These are phyloP conservation scores for Isurus oxyrinchus DNA, from an alignment of 2,113 vertebrate species.

Conservation along the genomic window DNA sequence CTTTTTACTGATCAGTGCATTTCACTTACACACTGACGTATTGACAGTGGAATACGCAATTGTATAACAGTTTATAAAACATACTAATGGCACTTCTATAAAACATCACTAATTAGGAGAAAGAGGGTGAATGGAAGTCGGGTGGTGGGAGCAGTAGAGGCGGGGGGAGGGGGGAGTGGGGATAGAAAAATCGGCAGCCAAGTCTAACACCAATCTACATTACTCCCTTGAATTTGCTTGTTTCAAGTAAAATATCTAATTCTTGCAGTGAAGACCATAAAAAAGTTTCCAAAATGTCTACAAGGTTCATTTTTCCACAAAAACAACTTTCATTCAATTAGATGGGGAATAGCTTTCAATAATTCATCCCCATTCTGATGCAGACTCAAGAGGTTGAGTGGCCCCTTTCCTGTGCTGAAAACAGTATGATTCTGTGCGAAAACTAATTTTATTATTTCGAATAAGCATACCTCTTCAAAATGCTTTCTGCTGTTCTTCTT, in stretches of 20 bases:
- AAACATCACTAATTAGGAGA: neutral
- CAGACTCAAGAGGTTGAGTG: neutral
- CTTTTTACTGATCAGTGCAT: neutral
- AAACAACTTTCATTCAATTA: neutral
- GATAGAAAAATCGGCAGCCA: neutral
- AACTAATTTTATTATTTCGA: neutral
- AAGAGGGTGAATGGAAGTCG: neutral
- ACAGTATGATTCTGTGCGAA: neutral
- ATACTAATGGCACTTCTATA: neutral
- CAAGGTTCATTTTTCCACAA: neutral
- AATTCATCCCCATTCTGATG: neutral
- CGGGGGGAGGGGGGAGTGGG: neutral
- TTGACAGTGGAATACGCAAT: neutral
- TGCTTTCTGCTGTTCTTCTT: slow-evolving; percentile 63
- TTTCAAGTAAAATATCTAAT: neutral
- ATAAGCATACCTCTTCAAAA: slow-evolving; percentile 65
- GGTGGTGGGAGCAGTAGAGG: neutral
- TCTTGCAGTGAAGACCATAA: neutral
- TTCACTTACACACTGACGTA: neutral
- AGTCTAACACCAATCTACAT: neutral
- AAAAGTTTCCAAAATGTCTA: neutral
- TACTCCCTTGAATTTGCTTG: too few species aligned
- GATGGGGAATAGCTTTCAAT: neutral
- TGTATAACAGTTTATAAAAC: neutral
- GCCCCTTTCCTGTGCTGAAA: neutral